Evolutionary conservation across 2,888 invertebrate species (phyloP), one percentile per base, ranked within the genome.

Genomic region (Coleophora flavipennella): DNA sequence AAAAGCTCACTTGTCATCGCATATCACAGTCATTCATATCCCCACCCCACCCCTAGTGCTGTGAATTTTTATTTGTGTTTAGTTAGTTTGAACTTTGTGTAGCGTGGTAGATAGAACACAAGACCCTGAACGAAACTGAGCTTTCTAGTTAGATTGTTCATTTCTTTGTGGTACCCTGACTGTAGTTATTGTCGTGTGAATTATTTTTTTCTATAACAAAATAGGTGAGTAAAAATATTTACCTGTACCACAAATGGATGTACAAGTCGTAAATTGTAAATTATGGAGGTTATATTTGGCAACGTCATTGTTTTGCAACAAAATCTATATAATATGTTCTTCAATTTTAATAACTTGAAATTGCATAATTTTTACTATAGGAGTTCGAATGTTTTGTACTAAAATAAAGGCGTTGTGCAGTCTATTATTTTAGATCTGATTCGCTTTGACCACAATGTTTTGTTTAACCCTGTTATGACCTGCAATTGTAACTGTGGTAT

Each of bases 41-140:
- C 48, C 53, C 49, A 53, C 42, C 34, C 44, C 14, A 11, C 35
- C 48, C 51, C 35, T 39, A 33, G 39, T 45, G 48, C 49, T 46
- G 41, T 48, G 42, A 11, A 33, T 43, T 42, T 32, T 40, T 9
- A 12, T 42, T 42, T n/a, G n/a, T n/a, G n/a, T n/a, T 36, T 20
- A 14, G 13, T 48, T 42, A 35, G 50, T 55, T 58, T 54, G 48
- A 49, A 51, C 46, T 51, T 43, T 45, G 44, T 47, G 36, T 65
- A 67, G 65, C 57, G 59, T 66, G 62, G 69, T 71, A 70, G 70
- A 71, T 67, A 65, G 63, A 44, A 41, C 62, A 71, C 68, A 68
- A 43, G 59, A 55, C 73, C 77, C 78, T 81, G 80, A 73, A 73
- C 71, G 79, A 77, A 67, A 77, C 80, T 81, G 83, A 79, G 81